Conservation (phyloP, 1,140 invertebrate genomes). For the Macrostomum lignano region DNA sequence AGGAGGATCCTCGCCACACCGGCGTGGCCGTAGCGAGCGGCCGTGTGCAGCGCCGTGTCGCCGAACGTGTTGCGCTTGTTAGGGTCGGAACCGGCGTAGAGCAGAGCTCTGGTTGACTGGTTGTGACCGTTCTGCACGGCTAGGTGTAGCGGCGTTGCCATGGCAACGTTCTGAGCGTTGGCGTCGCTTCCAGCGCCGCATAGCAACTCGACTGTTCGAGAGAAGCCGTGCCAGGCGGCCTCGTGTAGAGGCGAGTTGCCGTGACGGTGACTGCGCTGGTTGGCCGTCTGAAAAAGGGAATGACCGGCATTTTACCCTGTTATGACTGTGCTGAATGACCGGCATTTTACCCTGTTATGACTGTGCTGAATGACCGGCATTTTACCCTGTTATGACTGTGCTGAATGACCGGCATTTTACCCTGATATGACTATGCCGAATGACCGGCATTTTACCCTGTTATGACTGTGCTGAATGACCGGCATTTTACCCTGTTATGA, state of each 20-base stretch:
- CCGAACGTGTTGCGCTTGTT: conserved; percentile 43
- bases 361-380: no score
- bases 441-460: no score
- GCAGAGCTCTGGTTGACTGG: conserved; percentile 57
- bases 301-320: no score
- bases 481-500: no score
- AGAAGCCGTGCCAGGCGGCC: conserved; percentile 70
- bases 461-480: no score
- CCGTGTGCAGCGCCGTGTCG: conserved; percentile 68
- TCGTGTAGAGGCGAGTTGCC: conserved; percentile 74
- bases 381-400: no score
- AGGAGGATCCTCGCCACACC: conserved; percentile 65
- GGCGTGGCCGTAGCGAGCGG: conserved; percentile 67
- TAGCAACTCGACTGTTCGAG: conserved; percentile 46
- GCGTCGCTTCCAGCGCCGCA: conserved; percentile 40
- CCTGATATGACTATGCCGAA: no score
- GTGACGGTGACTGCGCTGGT: no score
- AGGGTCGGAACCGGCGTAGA: conserved; percentile 63
- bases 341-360: no score
- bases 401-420: no score
- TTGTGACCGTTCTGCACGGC: conserved; percentile 75
- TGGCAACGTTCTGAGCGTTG: conserved; percentile 40
- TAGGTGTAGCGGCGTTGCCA: conserved; percentile 45
- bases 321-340: no score
- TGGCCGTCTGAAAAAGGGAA: no score